Base-by-base conservation (phyloP, 92 coral and sea anemone genomes). In the Porites divaricata region DNA sequence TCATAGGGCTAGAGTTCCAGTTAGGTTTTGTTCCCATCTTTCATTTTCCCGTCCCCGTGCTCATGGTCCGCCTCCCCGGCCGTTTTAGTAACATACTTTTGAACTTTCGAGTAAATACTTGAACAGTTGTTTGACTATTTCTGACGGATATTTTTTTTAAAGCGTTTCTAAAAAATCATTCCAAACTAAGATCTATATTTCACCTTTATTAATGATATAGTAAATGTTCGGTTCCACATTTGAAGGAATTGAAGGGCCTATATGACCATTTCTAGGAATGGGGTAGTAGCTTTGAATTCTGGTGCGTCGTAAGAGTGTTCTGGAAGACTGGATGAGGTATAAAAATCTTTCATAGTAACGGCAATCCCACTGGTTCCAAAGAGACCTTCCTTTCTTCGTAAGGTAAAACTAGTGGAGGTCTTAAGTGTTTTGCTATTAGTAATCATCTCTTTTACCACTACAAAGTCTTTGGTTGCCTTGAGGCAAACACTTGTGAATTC, bases 401-500 rank as follows among this genome's bases (percentile, higher is more conserved):
- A 79, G 21, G 99, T 96, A 17, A 96, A 83, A 68, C 89, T 93
- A 2, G 98, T 94, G 0, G 85, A 89, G 8, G 95, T 88, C 59
- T 86, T 77, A 88, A 95, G 91, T 53, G 90, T 90, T 78, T 82
- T 90, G 77, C 95, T 94, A 72, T 94, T 93, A 3, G 95, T 91
- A 57, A 96, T 89, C 53, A 94, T 91, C 45, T 96, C 99, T 70
- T 92, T 94, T 26, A 74, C 91, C 24, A 96, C 89, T 53, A 94
- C 85, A 50, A 93, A 85, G 35, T 94, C 95, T 25, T 89, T 81
- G 9, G 95, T 85, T 6, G 98, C 99, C 41, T 91, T 86, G 10
- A 96, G 68, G 69, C 99, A 96, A 19, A 74, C 83, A 56, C 70
- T 87, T 66, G 90, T 90, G 59, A 96, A 90, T 76, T 90, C 95